Percentiles rank a stretch among this genome's conserved stretches.
These are phyloP conservation scores for Pseudocheirus occidentalis DNA, from an alignment of 2,797 vertebrate species.

Conservation along the genomic window DNA sequence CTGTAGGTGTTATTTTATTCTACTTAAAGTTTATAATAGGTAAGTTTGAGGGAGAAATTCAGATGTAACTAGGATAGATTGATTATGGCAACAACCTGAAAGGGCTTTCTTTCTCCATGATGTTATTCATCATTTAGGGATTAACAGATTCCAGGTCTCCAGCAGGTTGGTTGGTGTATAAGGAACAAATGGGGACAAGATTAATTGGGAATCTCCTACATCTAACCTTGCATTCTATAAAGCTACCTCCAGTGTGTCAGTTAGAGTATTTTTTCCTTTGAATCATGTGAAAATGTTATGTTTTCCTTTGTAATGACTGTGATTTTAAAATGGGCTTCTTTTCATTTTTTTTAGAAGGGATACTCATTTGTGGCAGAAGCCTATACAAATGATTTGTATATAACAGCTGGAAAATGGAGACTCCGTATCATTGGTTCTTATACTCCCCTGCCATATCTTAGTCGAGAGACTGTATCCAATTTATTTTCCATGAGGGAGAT, in stretches of 20 bases:
- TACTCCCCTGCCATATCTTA: slow-evolving; percentile 85
- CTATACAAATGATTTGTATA: slow-evolving; percentile 76
- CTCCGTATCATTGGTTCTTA: slow-evolving; percentile 89
- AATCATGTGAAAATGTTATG: background rate
- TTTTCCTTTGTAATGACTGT: slow-evolving; percentile 4
- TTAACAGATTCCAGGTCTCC: background rate
- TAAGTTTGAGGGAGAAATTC: background rate
- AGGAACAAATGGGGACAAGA: background rate
- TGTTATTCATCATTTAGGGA: background rate
- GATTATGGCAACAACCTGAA: background rate
- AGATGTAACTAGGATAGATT: background rate
- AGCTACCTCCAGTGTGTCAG: background rate
- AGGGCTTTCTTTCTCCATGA: background rate
- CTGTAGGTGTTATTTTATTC: background rate
- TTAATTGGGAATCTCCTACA: no score
- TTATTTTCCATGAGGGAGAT: slow-evolving; percentile 89
- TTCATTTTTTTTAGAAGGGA: slow-evolving; percentile 85
- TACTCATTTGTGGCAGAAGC: slow-evolving; percentile 94
- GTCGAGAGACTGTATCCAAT: slow-evolving; percentile 82
- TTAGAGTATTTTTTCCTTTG: background rate
- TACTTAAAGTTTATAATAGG: background rate
- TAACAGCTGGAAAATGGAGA: slow-evolving; percentile 86
- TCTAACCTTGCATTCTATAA: background rate
- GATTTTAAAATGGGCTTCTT: background rate
- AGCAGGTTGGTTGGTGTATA: background rate